Percentiles rank a stretch among this genome's conserved stretches.
phyloP scores from a whole-genome alignment of 2,113 vertebrate species.

The Amazona vittata region DNA sequence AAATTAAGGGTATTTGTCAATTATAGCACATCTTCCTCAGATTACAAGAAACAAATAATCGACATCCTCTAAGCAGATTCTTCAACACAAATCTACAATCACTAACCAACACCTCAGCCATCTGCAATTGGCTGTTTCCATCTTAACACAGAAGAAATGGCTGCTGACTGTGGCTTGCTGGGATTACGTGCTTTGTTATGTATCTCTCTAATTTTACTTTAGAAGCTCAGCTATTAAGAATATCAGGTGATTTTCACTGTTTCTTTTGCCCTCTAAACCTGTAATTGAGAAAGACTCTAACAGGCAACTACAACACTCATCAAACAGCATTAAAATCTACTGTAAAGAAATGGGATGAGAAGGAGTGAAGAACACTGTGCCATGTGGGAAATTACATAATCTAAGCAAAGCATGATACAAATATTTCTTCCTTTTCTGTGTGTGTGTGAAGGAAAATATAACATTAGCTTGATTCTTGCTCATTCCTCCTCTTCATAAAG shows the following conservation, averaged over 20 bases:
- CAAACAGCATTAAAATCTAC: not conserved
- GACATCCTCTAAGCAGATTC: not conserved
- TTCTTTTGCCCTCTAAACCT: not conserved
- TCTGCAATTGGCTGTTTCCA: not conserved
- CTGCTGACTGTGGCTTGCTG: not conserved
- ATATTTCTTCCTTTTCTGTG: not conserved
- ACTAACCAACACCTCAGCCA: not conserved
- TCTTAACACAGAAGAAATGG: not conserved
- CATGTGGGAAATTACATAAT: not conserved
- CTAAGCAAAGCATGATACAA: not conserved
- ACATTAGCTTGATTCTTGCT: not conserved
- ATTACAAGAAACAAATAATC: not conserved
- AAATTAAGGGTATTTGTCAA: not conserved
- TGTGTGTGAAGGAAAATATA: not conserved
- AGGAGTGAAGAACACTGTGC: not conserved
- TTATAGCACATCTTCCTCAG: not conserved
- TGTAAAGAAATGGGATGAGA: not conserved
- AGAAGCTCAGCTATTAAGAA: not conserved
- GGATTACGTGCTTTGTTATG: not conserved
- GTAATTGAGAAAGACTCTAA: not conserved
- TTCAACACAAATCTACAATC: not conserved
- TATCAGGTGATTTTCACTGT: not conserved
- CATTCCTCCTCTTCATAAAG: not conserved
- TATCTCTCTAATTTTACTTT: not conserved
- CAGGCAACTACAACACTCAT: not conserved